Evolutionary conservation across 2,797 vertebrate species (phyloP).

Genomic region (Naso thynnoides): DNA sequence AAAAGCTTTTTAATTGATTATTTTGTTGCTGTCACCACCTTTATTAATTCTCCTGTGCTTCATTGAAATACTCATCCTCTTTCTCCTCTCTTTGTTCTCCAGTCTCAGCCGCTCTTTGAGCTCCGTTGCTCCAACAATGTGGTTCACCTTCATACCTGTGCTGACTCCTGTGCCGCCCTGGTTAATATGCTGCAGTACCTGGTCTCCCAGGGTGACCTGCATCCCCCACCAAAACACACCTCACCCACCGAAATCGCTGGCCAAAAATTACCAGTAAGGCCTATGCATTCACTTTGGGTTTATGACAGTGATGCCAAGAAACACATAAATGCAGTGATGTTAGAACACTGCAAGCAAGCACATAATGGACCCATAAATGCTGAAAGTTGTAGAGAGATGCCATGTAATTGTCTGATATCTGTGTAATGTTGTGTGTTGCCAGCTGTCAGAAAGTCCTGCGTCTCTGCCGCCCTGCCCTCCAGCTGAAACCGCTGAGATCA

Average conservation of each 20-base stretch:
- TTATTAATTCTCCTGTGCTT: not conserved
- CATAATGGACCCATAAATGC: not conserved
- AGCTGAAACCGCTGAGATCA: conserved; percentile 93
- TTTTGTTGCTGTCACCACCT: not conserved
- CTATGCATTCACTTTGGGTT: not conserved
- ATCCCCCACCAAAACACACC: conserved; percentile 88
- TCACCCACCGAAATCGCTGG: conserved; percentile 94
- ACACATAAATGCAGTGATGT: not conserved
- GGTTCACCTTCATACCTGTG: conserved; percentile 93
- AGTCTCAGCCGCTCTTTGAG: conserved; percentile 90
- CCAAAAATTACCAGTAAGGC: conserved; percentile 90
- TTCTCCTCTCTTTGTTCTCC: conserved; percentile 9
- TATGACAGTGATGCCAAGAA: not conserved
- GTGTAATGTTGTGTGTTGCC: conserved; percentile 28
- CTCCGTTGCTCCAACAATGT: conserved; percentile 95
- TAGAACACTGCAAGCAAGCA: not conserved
- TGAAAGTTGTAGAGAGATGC: not conserved
- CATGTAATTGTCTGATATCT: not conserved
- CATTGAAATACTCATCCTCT: not conserved
- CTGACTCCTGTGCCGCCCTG: conserved; percentile 91
- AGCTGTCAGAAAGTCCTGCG: conserved; percentile 88
- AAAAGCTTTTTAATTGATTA: not conserved
- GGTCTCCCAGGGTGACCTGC: conserved; percentile 89
- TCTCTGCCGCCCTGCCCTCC: conserved; percentile 86
- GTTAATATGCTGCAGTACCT: conserved; percentile 93